Evolutionary conservation across 2,113 vertebrate species (phyloP).

Genomic region (Gasterosteus nipponicus): DNA sequence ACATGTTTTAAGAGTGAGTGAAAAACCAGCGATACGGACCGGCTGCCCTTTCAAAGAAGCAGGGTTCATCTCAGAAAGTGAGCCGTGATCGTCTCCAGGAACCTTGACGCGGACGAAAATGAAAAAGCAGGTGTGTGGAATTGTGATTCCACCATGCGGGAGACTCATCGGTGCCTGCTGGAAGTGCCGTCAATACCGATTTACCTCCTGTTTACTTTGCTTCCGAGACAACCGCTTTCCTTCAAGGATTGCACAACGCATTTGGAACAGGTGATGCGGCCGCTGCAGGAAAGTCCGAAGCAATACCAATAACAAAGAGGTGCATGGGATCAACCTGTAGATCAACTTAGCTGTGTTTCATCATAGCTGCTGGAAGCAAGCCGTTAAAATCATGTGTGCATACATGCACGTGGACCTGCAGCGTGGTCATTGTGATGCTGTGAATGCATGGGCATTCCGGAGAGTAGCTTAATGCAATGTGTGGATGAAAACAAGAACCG

Average conservation of each 20-base stretch:
- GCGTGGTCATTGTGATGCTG: constrained; percentile 62
- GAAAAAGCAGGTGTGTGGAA: constrained; percentile 35
- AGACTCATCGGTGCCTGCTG: constrained; percentile 7
- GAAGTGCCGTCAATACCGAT: neutral
- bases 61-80: constrained; percentile 20
- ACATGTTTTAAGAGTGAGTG: constrained; percentile 8
- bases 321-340: constrained; percentile 19
- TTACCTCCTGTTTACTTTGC: constrained; percentile 4
- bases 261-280: constrained; percentile 21
- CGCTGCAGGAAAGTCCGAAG: neutral
- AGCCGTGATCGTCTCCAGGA: constrained; percentile 21
- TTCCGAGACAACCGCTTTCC: constrained; percentile 22
- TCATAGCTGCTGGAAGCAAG: neutral
- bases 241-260: constrained; percentile 15
- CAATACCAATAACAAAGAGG: neutral
- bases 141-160: constrained; percentile 2
- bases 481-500: constrained; percentile 72
- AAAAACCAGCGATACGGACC: neutral
- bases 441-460: constrained; percentile 53
- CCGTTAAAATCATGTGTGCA: constrained; percentile 17
- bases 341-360: neutral
- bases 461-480: constrained; percentile 63
- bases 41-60: neutral
- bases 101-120: constrained; percentile 6
- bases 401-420: constrained; percentile 28